Evolutionary conservation across 2,113 vertebrate species (phyloP).

Genomic region (Neofelis nebulosa): DNA sequence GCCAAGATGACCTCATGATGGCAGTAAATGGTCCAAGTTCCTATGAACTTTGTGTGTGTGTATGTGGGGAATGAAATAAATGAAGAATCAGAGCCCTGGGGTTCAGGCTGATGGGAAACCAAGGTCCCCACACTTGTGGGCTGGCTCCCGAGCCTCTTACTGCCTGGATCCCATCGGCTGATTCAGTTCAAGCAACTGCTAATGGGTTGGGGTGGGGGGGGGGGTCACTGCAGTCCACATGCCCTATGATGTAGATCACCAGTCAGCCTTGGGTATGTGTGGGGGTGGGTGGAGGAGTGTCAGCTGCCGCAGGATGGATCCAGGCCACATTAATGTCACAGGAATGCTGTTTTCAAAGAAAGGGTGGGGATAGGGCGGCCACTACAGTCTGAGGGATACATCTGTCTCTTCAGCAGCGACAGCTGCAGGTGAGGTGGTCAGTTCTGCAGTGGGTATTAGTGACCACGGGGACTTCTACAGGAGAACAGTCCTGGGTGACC

Average conservation of each 20-base stretch:
- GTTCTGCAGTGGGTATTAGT: not conserved
- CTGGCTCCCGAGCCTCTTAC: not conserved
- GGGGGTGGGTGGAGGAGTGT: not conserved
- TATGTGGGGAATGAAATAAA: not conserved
- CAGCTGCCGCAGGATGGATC: not conserved
- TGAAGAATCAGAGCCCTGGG: not conserved
- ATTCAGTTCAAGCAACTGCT: slow-evolving; percentile 33
- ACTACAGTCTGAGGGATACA: not conserved
- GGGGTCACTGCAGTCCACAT: not conserved
- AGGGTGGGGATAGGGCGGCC: not conserved
- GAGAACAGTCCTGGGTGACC: not conserved
- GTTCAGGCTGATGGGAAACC: not conserved
- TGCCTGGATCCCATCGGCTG: not conserved
- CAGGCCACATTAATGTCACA: not conserved
- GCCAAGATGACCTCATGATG: not conserved
- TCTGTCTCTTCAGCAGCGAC: not conserved
- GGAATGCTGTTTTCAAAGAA: slow-evolving; percentile 44
- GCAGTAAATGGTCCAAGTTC: not conserved
- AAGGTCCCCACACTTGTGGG: no score
- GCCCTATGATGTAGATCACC: not conserved
- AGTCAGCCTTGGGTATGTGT: not conserved
- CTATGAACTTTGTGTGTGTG: not conserved
- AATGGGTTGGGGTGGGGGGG: not conserved
- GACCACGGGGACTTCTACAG: not conserved
- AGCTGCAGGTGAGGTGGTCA: not conserved